Conservation (phyloP, 2,888 invertebrate genomes). For the Maniola hyperantus region DNA sequence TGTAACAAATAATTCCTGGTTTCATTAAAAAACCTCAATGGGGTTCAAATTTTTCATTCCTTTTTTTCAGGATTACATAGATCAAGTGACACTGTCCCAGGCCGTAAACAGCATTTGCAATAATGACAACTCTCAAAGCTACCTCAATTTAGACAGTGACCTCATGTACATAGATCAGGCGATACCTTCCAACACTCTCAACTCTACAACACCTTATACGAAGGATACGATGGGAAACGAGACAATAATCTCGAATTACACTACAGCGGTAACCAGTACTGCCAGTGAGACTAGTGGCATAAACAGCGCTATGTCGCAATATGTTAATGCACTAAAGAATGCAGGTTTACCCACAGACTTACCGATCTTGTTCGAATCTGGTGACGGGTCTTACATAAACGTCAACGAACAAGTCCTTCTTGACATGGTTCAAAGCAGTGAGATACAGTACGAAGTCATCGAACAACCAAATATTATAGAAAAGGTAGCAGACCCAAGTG, state of each 20-base stretch:
- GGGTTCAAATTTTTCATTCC: neutral
- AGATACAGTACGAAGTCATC: slow-evolving; percentile 79
- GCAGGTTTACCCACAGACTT: slow-evolving; percentile 74
- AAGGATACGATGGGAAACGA: slow-evolving; percentile 63
- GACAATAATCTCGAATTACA: slow-evolving; percentile 61
- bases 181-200: slow-evolving; percentile 61
- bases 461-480: slow-evolving; percentile 80
- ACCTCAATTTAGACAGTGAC: slow-evolving; percentile 70
- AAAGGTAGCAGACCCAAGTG: slow-evolving; percentile 74
- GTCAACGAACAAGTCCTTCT: slow-evolving; percentile 85
- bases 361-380: slow-evolving; percentile 85
- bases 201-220: slow-evolving; percentile 58
- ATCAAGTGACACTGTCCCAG: slow-evolving; percentile 70
- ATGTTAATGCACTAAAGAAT: slow-evolving; percentile 75
- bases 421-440: slow-evolving; percentile 79
- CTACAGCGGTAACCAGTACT: slow-evolving; percentile 53
- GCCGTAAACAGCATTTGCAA: slow-evolving; percentile 76
- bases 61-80: slow-evolving; percentile 73
- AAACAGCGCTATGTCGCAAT: slow-evolving; percentile 74
- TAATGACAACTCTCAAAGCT: slow-evolving; percentile 62
- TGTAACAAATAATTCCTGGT: no score
- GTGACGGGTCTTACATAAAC: slow-evolving; percentile 84
- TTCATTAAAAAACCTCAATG: neutral
- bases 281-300: slow-evolving; percentile 57
- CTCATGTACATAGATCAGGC: slow-evolving; percentile 73